Conservation (phyloP, 2,888 invertebrate genomes). For the Zygothrica quintamaculata region DNA sequence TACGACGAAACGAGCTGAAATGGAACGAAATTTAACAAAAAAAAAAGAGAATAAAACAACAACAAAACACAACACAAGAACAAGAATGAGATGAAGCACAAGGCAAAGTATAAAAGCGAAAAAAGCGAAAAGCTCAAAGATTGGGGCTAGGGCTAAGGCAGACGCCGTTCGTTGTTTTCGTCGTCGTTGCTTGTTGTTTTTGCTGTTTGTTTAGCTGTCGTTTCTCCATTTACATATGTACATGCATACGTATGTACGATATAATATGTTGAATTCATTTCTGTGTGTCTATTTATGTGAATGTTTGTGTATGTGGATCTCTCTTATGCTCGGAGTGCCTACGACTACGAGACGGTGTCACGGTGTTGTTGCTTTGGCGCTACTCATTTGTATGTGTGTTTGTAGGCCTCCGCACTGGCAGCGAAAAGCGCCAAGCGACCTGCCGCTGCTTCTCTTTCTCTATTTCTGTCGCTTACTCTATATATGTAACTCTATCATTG, state of each 20-base stretch:
- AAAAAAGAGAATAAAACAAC: too few relatives aligned
- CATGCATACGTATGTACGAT: slow-evolving; percentile 27
- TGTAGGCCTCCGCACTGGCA: slow-evolving; percentile 66
- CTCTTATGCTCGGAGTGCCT: slow-evolving; percentile 38
- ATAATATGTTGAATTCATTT: slow-evolving; percentile 41
- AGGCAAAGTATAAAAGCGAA: slow-evolving; percentile 36
- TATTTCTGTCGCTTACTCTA: slow-evolving; percentile 14
- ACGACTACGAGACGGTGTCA: slow-evolving; percentile 29
- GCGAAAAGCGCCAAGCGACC: slow-evolving; percentile 52
- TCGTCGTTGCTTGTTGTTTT: slow-evolving; percentile 54
- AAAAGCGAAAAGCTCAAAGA: slow-evolving; percentile 57
- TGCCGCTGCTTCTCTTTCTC: slow-evolving; percentile 16
- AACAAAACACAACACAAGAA: slow-evolving; percentile 26
- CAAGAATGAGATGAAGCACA: slow-evolving; percentile 32
- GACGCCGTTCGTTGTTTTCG: slow-evolving; percentile 46
- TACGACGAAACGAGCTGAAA: slow-evolving; percentile 18
- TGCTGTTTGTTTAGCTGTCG: slow-evolving; percentile 71
- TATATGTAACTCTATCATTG: slow-evolving; percentile 6
- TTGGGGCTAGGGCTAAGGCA: slow-evolving; percentile 63
- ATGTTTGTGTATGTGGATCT: slow-evolving; percentile 36
- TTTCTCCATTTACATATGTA: slow-evolving; percentile 65
- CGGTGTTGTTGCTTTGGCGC: slow-evolving; percentile 32
- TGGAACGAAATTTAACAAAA: slow-evolving; percentile 39
- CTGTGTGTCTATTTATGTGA: slow-evolving; percentile 19
- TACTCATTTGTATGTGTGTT: slow-evolving; percentile 47